phyloP scores from a whole-genome alignment of 2,888 invertebrate species.

The Spisula solida region DNA sequence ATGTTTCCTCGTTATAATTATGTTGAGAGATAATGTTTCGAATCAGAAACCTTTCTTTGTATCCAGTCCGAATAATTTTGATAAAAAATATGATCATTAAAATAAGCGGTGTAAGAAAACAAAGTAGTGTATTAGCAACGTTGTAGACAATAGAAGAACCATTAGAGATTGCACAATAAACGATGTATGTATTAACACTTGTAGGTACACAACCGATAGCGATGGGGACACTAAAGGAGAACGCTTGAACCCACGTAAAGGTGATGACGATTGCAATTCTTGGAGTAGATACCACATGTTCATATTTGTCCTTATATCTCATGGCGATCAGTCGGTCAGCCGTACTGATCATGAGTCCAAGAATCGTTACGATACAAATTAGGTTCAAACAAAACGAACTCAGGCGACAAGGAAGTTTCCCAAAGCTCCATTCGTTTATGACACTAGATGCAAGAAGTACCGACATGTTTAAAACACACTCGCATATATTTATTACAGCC shows the following conservation, averaged over 20 bases:
- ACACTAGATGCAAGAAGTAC: slow-evolving; percentile 80
- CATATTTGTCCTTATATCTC: slow-evolving; percentile 73
- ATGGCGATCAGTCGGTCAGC: slow-evolving; percentile 82
- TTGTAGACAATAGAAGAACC: slow-evolving; percentile 78
- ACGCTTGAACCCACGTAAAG: slow-evolving; percentile 82
- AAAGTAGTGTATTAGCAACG: slow-evolving; percentile 72
- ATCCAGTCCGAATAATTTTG: slow-evolving; percentile 72
- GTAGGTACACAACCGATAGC: slow-evolving; percentile 75
- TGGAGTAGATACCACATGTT: slow-evolving; percentile 70
- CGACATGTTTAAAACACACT: slow-evolving; percentile 83
- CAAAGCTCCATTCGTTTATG: slow-evolving; percentile 78
- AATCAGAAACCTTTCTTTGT: slow-evolving; percentile 72
- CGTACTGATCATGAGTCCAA: slow-evolving; percentile 77
- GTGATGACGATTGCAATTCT: slow-evolving; percentile 74
- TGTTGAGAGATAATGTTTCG: slow-evolving; percentile 73
- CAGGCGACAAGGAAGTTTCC: slow-evolving; percentile 76
- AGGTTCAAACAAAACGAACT: slow-evolving; percentile 81
- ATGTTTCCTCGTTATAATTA: slow-evolving; percentile 71
- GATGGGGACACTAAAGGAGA: slow-evolving; percentile 81
- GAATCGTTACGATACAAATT: slow-evolving; percentile 75
- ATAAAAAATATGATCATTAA: slow-evolving; percentile 77
- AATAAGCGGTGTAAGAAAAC: slow-evolving; percentile 79
- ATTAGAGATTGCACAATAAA: slow-evolving; percentile 79
- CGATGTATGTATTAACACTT: slow-evolving; percentile 74
- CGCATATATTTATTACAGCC: slow-evolving; percentile 79